phyloP scores from a whole-genome alignment of 2,113 vertebrate species.

The Apeltes quadracus region DNA sequence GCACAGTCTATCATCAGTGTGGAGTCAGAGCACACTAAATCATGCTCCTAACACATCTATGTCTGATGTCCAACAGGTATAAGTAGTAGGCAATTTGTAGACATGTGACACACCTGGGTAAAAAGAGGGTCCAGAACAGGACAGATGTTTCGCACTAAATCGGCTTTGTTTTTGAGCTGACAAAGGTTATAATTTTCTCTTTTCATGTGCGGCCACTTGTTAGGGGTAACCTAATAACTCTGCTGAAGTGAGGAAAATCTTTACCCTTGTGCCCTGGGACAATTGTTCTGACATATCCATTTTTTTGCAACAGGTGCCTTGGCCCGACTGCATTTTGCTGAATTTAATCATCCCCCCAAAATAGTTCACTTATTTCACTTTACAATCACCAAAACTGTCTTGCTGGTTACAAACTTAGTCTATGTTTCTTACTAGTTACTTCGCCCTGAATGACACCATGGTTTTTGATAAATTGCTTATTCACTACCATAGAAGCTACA shows the following conservation, averaged over 20 bases:
- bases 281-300: background rate
- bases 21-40: conserved; percentile 9
- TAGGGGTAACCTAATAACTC: conserved; percentile 54
- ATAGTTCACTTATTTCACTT: conserved; percentile 12
- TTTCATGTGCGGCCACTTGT: conserved; percentile 1
- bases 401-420: background rate
- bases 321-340: conserved; percentile 4
- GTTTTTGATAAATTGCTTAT: background rate
- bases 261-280: too few species aligned
- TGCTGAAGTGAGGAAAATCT: conserved; percentile 7
- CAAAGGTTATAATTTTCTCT: background rate
- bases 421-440: conserved; percentile 12
- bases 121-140: background rate
- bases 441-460: conserved; percentile 49
- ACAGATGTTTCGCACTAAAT: conserved; percentile 1
- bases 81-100: conserved; percentile 13
- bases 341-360: background rate
- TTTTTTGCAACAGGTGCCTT: background rate
- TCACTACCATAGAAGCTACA: conserved; percentile 17
- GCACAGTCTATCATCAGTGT: conserved; percentile 23
- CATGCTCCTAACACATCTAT: conserved; percentile 8
- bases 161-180: background rate
- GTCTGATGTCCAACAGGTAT: background rate
- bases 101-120: background rate
- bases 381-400: conserved; percentile 10